phyloP scores from a whole-genome alignment of 2,113 vertebrate genomes.

The Urocolius indicus region DNA sequence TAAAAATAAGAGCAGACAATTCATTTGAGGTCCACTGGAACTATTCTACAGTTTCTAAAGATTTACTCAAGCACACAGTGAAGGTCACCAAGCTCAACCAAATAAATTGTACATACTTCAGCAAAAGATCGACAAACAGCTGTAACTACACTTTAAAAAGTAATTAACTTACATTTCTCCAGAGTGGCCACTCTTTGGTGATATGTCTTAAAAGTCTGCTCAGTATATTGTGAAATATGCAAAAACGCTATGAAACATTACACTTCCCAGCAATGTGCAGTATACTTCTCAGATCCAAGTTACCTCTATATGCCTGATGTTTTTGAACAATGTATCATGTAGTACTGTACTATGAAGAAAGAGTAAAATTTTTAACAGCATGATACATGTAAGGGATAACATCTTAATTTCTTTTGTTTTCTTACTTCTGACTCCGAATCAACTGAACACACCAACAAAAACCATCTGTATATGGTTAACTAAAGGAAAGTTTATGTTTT shows the following conservation, averaged over 20 bases:
- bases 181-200: background rate
- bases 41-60: background rate
- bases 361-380: background rate
- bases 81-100: background rate
- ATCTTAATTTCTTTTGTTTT: background rate
- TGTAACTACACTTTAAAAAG: background rate
- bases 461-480: accelerated
- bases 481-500: background rate
- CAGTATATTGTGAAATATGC: background rate
- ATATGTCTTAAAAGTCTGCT: background rate
- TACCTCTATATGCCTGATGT: background rate
- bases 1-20: background rate
- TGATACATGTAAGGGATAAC: background rate
- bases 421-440: background rate
- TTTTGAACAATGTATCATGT: background rate
- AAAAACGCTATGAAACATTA: background rate
- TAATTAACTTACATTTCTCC: background rate
- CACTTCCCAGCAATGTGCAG: background rate
- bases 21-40: background rate
- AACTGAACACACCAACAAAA: background rate
- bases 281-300: background rate
- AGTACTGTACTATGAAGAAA: background rate
- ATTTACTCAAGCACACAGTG: background rate
- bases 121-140: background rate
- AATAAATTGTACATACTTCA: background rate